Percentiles rank a stretch among this genome's conserved stretches.
phyloP scores from a whole-genome alignment of 2,797 vertebrate genomes.

The Ispidina picta region DNA sequence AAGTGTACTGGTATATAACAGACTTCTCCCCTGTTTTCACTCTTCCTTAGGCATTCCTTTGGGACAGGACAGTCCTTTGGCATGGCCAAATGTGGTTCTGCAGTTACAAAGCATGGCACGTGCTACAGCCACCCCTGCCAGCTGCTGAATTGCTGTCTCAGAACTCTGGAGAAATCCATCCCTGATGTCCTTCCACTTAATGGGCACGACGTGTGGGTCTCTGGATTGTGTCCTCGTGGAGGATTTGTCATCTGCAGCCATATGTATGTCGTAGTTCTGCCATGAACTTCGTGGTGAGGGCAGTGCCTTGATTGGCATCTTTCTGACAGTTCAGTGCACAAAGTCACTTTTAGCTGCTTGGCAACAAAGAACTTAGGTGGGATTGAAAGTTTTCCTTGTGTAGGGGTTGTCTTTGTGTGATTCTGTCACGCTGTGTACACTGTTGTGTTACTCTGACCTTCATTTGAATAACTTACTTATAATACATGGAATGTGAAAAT shows the following conservation, averaged over 20 bases:
- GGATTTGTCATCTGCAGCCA: background rate
- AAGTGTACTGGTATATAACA: background rate
- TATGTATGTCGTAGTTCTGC: background rate
- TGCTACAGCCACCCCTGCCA: background rate
- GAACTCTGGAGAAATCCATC: background rate
- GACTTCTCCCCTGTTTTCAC: background rate
- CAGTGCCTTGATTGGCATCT: background rate
- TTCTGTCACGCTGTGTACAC: background rate
- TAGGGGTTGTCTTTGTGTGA: background rate
- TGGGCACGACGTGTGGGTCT: background rate
- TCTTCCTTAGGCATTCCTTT: background rate
- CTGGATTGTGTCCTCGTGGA: fast-evolving
- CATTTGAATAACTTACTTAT: background rate
- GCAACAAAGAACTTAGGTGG: background rate
- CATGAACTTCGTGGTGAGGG: background rate
- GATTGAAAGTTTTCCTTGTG: background rate
- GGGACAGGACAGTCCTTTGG: background rate
- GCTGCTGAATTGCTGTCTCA: background rate
- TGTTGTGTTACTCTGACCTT: background rate
- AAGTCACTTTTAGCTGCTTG: background rate
- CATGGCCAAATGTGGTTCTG: background rate
- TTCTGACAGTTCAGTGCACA: background rate
- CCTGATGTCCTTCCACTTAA: background rate
- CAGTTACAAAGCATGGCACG: background rate
- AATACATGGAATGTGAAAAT: background rate